These are phyloP conservation scores for Pachypeltis micranthus DNA, from an alignment of 1,140 invertebrate genomes.

Conservation along the genomic window DNA sequence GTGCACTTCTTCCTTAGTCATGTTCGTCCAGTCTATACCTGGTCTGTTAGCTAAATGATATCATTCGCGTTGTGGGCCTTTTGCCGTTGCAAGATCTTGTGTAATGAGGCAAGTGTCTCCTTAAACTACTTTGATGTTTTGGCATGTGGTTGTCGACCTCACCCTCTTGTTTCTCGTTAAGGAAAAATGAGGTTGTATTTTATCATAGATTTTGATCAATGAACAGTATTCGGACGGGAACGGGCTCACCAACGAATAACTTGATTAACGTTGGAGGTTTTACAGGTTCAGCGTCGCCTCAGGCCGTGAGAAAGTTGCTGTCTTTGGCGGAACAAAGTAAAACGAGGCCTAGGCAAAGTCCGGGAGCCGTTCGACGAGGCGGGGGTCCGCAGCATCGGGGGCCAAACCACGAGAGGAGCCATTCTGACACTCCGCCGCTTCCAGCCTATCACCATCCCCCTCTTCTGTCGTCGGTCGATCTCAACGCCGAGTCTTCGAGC, in stretches of 20 bases:
- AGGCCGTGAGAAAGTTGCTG: conserved; percentile 85
- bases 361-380: conserved; percentile 47
- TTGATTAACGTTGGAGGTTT: conserved; percentile 9
- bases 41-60: no score
- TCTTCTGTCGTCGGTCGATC: conserved; percentile 63
- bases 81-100: no score
- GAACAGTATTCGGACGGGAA: no score
- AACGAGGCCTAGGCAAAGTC: conserved; percentile 39
- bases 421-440: conserved; percentile 85
- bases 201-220: no score
- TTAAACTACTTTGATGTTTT: no score
- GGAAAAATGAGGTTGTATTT: background rate
- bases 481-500: conserved; percentile 88
- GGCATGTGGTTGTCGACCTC: no score
- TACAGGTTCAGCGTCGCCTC: conserved; percentile 79
- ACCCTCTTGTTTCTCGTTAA: background rate
- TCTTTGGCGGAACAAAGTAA: conserved; percentile 77
- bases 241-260: no score
- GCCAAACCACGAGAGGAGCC: conserved; percentile 65
- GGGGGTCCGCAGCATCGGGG: conserved; percentile 41
- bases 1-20: no score
- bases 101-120: no score
- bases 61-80: no score
- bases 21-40: no score
- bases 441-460: conserved; percentile 47